These are phyloP conservation scores for Protomyctophum bolini DNA, from an alignment of 2,113 vertebrate species.

Conservation along the genomic window DNA sequence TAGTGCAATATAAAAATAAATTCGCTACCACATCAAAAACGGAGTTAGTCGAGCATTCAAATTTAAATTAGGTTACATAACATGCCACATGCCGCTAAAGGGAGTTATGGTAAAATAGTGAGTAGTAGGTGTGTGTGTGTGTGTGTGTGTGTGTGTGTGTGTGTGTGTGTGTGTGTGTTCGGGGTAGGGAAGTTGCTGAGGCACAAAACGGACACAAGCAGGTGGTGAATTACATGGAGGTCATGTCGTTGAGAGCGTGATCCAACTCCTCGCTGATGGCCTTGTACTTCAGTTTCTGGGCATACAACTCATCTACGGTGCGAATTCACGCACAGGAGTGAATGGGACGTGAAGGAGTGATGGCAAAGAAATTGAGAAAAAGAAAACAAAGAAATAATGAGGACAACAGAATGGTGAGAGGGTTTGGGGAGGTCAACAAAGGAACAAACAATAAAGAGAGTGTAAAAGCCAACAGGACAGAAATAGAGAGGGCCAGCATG, in stretches of 20 bases:
- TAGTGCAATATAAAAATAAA: not conserved
- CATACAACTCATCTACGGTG: constrained; percentile 93
- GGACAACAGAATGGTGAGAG: constrained; percentile 39
- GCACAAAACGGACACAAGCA: constrained; percentile 40
- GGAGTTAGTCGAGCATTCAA: constrained; percentile 4
- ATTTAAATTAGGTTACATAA: not conserved
- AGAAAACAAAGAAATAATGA: constrained; percentile 19
- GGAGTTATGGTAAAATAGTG: constrained; percentile 26
- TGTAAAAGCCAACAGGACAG: constrained; percentile 30
- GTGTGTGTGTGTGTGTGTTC: too few species aligned
- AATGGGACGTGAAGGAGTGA: constrained; percentile 3
- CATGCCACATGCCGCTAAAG: constrained; percentile 52
- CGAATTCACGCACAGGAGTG: constrained; percentile 24
- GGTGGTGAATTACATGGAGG: constrained; percentile 94
- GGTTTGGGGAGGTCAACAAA: constrained; percentile 67
- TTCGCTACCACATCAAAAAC: constrained; percentile 2
- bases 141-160: too few species aligned
- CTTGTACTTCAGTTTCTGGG: constrained; percentile 99
- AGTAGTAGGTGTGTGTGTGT: not conserved
- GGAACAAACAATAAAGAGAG: constrained; percentile 30
- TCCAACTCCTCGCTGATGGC: constrained; percentile 99
- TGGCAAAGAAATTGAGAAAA: constrained; percentile 20
- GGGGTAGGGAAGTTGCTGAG: constrained; percentile 23
- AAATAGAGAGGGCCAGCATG: constrained; percentile 45
- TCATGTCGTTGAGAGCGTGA: constrained; percentile 99